Conservation (phyloP, 37 sponge, comb jelly and placozoan genomes). For the Geodia barretti region DNA sequence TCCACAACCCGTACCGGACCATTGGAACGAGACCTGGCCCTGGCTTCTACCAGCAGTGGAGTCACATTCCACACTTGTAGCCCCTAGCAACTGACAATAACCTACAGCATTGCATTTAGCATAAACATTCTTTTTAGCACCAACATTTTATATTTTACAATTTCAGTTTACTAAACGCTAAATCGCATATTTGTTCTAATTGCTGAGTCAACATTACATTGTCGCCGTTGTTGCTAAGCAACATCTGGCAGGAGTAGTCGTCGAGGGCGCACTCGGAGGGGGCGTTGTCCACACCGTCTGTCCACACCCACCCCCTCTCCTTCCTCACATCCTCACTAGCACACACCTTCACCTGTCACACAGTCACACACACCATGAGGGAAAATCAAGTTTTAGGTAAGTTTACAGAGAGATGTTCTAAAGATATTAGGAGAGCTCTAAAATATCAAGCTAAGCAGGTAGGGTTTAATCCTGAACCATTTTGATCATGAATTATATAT, state of each 20-base stretch:
- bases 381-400: too few relatives aligned
- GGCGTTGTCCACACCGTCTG: conserved; percentile 83
- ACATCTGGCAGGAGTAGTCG: conserved; percentile 57
- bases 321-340: conserved; percentile 66
- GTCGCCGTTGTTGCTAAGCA: conserved; percentile 63
- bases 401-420: too few relatives aligned
- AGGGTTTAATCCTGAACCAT: too few relatives aligned
- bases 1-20: neutral
- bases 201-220: conserved; percentile 6
- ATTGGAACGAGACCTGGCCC: neutral
- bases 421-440: too few relatives aligned
- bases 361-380: neutral
- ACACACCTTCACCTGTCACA: conserved; percentile 63
- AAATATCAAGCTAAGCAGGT: too few relatives aligned
- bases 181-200: neutral
- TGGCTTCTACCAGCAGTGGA: neutral
- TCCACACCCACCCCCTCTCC: conserved; percentile 83
- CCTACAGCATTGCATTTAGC: neutral
- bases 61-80: neutral
- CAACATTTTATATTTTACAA: neutral
- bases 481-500: too few relatives aligned
- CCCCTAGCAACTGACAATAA: neutral
- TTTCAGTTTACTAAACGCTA: neutral
- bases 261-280: conserved; percentile 94
- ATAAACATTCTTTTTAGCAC: neutral